A percentile compares a stretch with the other conserved stretches of the same genome.
Conservation (phyloP, 2,113 vertebrate species). For the Sula dactylatra region DNA sequence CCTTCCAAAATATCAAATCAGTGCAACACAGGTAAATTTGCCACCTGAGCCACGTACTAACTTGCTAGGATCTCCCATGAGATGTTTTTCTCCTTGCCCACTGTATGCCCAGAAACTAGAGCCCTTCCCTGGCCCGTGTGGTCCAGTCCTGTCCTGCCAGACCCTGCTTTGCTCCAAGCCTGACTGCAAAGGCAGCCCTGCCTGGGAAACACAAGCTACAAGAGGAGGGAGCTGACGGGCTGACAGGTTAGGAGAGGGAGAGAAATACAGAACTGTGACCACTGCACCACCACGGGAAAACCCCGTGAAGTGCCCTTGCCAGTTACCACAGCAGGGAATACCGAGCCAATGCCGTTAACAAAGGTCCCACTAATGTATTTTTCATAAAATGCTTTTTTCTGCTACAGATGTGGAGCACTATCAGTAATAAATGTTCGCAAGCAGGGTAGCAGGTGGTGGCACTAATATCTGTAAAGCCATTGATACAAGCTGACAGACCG, state of each 20-base stretch:
- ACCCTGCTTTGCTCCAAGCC: not conserved
- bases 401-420: not conserved
- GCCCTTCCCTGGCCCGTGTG: not conserved
- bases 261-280: not conserved
- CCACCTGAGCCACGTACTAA: not conserved
- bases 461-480: not conserved
- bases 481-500: not conserved
- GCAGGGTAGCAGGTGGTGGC: not conserved
- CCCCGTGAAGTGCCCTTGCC: not conserved
- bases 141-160: not conserved
- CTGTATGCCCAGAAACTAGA: not conserved
- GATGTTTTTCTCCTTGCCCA: not conserved
- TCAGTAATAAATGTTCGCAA: not conserved
- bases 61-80: accelerated
- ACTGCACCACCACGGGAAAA: not conserved
- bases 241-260: not conserved
- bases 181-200: no score
- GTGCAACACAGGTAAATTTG: not conserved
- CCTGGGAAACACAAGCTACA: not conserved
- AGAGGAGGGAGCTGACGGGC: not conserved
- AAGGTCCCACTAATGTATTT: not conserved
- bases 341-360: not conserved
- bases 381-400: not conserved
- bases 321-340: not conserved
- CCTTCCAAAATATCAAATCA: not conserved